Percentiles rank a stretch among this genome's conserved stretches.
These are phyloP conservation scores for Procambarus virginalis DNA, from an alignment of 1,140 invertebrate species.

Conservation along the genomic window DNA sequence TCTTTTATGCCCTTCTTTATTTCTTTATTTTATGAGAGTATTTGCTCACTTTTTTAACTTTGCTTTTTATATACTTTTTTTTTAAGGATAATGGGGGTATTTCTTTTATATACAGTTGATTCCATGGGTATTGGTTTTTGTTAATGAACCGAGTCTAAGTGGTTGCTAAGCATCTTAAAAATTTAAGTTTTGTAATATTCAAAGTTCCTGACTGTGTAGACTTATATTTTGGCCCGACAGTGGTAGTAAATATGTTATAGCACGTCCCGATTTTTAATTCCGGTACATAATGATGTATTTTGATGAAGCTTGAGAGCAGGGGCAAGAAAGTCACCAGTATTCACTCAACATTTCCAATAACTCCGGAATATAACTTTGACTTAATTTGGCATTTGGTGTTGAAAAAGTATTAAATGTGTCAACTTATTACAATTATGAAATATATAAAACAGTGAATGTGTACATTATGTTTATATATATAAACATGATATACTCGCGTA, in stretches of 20 bases:
- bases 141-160: not conserved
- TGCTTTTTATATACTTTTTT: slow-evolving; percentile 30
- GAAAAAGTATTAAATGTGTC: not conserved
- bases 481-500: not conserved
- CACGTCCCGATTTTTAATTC: not conserved
- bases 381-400: not conserved
- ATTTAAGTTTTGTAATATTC: slow-evolving; percentile 2
- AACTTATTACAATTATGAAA: not conserved
- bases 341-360: not conserved
- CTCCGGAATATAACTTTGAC: not conserved
- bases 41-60: slow-evolving; percentile 56
- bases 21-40: slow-evolving; percentile 47
- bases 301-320: not conserved
- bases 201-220: not conserved
- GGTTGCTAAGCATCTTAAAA: not conserved
- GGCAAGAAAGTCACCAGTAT: not conserved
- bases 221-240: not conserved
- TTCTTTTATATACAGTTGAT: slow-evolving; percentile 20
- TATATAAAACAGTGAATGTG: not conserved
- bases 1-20: slow-evolving; percentile 21
- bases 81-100: slow-evolving; percentile 18
- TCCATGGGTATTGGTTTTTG: slow-evolving; percentile 24
- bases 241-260: slow-evolving; percentile 3
- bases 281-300: not conserved
- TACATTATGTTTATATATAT: not conserved